Conservation (phyloP, 2,888 invertebrate species). For the Drosophila borborema region DNA sequence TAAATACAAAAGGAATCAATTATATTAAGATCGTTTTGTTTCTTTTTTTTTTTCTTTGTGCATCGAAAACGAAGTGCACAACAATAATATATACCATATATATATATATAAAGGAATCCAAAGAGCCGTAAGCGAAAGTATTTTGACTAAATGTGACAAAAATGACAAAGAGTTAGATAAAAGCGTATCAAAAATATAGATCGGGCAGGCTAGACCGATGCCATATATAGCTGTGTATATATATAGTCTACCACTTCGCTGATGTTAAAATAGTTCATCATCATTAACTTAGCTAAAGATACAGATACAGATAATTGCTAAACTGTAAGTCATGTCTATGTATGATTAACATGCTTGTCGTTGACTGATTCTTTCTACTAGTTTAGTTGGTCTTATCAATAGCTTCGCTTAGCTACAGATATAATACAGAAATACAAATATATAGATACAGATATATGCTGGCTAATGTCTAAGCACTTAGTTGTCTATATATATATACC, state of each 20-base stretch:
- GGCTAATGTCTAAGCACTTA: slow-evolving; percentile 57
- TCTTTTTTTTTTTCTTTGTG: slow-evolving; percentile 36
- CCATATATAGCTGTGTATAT: neutral
- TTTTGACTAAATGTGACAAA: slow-evolving; percentile 32
- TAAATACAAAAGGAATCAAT: slow-evolving; percentile 66
- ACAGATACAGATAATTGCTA: slow-evolving; percentile 24
- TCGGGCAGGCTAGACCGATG: neutral
- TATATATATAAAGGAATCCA: slow-evolving; percentile 26
- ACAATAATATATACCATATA: slow-evolving; percentile 27
- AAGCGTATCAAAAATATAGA: slow-evolving; percentile 57
- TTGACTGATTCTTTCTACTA: slow-evolving; percentile 11
- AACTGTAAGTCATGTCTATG: slow-evolving; percentile 42
- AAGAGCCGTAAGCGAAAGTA: slow-evolving; percentile 19
- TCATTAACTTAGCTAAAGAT: neutral
- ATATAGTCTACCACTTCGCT: slow-evolving; percentile 11
- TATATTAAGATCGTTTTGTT: slow-evolving; percentile 38
- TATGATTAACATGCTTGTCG: neutral
- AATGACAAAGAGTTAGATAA: slow-evolving; percentile 23
- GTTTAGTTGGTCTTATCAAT: slow-evolving; percentile 15
- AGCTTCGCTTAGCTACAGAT: slow-evolving; percentile 21
- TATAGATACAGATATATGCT: slow-evolving; percentile 17
- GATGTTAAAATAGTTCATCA: slow-evolving; percentile 4
- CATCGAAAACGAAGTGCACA: slow-evolving; percentile 73
- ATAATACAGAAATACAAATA: neutral
- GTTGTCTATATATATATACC: slow-evolving; percentile 38